A percentile compares a stretch with the other conserved stretches of the same genome.
Evolutionary conservation across 2,797 vertebrate species (phyloP).

Genomic region (Karalla daura): DNA sequence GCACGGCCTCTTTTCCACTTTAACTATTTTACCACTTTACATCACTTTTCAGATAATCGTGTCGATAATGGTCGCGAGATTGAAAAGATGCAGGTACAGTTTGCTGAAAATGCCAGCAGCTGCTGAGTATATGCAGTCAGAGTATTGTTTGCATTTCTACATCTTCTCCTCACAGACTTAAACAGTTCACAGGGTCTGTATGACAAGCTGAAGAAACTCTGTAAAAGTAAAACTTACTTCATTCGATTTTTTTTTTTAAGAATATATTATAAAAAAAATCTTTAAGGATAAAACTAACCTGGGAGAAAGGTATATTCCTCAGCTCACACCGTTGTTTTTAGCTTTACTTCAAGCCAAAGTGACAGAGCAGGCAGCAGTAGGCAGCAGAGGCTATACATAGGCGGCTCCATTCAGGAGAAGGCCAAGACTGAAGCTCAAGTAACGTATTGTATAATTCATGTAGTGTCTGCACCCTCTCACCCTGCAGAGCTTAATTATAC

Average conservation of each 20-base stretch:
- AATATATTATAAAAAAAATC: no score
- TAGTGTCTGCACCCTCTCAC: slow-evolving; percentile 59
- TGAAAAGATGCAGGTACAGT: neutral
- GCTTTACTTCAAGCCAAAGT: neutral
- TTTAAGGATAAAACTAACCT: no score
- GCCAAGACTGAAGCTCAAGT: slow-evolving; percentile 50
- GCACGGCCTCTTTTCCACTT: neutral
- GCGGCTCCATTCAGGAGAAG: slow-evolving; percentile 16
- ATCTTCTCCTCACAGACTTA: neutral
- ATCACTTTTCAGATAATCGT: slow-evolving; percentile 23
- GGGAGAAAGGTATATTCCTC: neutral
- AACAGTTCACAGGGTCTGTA: neutral
- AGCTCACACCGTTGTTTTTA: neutral
- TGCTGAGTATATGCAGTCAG: neutral
- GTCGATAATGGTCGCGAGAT: neutral
- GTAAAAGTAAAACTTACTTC: neutral
- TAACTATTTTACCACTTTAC: neutral
- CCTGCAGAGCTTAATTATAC: slow-evolving; percentile 61
- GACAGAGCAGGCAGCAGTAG: slow-evolving; percentile 14
- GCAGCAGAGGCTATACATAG: slow-evolving; percentile 23
- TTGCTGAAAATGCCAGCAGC: neutral
- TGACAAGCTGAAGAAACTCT: neutral
- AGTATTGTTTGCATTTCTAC: neutral
- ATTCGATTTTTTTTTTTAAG: neutral
- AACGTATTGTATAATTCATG: slow-evolving; percentile 68